phyloP scores from a whole-genome alignment of 2,113 vertebrate genomes.

The Abramis brama region DNA sequence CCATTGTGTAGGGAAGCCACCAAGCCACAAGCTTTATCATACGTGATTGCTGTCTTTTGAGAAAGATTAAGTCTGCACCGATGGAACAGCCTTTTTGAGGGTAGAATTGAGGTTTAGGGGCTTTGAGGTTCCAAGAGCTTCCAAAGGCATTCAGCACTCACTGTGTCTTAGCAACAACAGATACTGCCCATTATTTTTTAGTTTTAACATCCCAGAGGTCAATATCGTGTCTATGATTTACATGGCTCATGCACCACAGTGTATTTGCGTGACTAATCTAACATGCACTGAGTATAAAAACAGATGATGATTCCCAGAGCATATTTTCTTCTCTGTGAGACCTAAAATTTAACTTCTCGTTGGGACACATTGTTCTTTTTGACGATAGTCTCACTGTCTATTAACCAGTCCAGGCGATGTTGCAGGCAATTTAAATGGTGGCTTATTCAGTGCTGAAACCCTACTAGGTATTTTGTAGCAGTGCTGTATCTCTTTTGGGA shows the following conservation, averaged over 20 bases:
- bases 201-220: constrained; percentile 15
- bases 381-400: not conserved
- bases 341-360: not conserved
- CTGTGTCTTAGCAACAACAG: not conserved
- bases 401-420: not conserved
- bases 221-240: constrained; percentile 8
- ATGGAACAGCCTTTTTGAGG: not conserved
- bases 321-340: not conserved
- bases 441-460: not conserved
- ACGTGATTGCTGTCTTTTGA: not conserved
- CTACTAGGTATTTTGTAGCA: not conserved
- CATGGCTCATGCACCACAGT: not conserved
- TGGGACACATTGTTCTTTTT: constrained; percentile 11
- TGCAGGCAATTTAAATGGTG: not conserved
- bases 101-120: not conserved
- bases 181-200: not conserved
- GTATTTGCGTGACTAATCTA: not conserved
- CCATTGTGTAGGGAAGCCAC: no score
- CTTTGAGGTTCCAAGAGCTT: not conserved
- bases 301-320: constrained; percentile 4
- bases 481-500: not conserved
- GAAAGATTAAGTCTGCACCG: not conserved
- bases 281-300: not conserved
- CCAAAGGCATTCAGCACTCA: constrained; percentile 1
- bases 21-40: constrained; percentile 10